Base-by-base conservation (phyloP, 2,797 vertebrate species). In the Hylomyscus alleni region DNA sequence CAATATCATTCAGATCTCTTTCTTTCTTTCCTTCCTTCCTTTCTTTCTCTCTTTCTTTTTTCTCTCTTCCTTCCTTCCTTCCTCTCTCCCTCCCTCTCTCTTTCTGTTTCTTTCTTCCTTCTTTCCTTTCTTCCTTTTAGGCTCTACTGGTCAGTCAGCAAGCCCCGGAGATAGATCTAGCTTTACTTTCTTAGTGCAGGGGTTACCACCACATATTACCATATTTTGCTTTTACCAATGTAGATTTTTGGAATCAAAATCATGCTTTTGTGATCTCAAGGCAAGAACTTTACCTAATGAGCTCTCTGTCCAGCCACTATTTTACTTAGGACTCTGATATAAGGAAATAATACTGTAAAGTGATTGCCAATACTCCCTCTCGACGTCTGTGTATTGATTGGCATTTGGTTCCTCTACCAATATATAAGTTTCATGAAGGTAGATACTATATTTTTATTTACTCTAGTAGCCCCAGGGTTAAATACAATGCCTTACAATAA, bases 341-440 rank as follows among this genome's bases (percentile, higher is more conserved):
- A 78, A 6, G 90, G 47, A 73, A 94, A 92, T 77, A 52, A 29
- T 44, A 54, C 15, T 50, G 47, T 65, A 72, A 94, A 95, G 40
- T 75, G 40, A 26, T 26, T 31, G 34, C 11, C 20, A 60, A 34
- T 5, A 4, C 13, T 88, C 84, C 82, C 17, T 52, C 22, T 37
- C 14, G 7, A 34, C 9, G 47, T 80, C 60, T 81, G 11, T 67
- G 15, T 90, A 26, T 91, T 87, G 40, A 60, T 77, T 89, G n/a
- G 17, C 44, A 12, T 72, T 54, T 92, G 24, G 12, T 77, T 81
- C 19, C n/a, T 20, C 60, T 14, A 31, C 3, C 34, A 84, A 80
- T 81, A 0, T 31, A 20, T 60, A 82, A 84, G 50, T 78, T 94
- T 62, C 13, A 10, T 50, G 40, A 87, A 88, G 31, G 10, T 47